Base-by-base conservation (phyloP, 2,113 vertebrate genomes). In the Pelecanoides urinatrix region DNA sequence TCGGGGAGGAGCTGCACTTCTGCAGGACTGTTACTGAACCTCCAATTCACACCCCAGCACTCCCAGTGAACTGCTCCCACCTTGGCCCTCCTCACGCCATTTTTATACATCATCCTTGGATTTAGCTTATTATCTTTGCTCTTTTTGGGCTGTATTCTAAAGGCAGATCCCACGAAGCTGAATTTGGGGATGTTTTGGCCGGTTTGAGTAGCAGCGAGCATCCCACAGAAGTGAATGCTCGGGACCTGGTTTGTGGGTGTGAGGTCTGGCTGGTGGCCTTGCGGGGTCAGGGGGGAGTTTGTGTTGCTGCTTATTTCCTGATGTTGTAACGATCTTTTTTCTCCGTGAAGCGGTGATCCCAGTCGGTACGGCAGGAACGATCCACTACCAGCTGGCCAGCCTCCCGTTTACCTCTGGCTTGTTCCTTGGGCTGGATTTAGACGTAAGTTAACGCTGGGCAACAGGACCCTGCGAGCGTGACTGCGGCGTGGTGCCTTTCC, bases 331-430 rank as follows among this genome's bases (percentile, higher is more conserved):
- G 0, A 45, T 30, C 26, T 8, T 16, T 70, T 42, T 47, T 34
- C 65, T 13, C 29, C 2, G 0, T 10, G 63, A 3, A 96, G 96
- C 38, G 0, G 94, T 95, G 70, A 29, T 95, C 65, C 95, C 92
- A 0, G 58, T 97, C 0, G 95, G 91, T 6, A 56, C 68, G 0
- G 58, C 44, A 16, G 97, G 96, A 27, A 86, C 63, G 0, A 70
- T 96, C 18, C 93, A 92, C 65, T 97, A 94, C 82, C 78, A 40
- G 45, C 85, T 97, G 87, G 92, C 92, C 73, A 86, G 56, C 82
- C 56, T 84, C 61, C 96, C 96, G 0, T 76, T 85, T 2, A 53
- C 67, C 63, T 80, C 82, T 3, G 77, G 77, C 67, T 42, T 17
- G 10, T 74, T 56, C 84, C 67, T 94, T 0, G 42, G 75, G 4